Percentiles rank a stretch among this genome's conserved stretches.
These are phyloP conservation scores for Torymus tubicola DNA, from an alignment of 2,888 invertebrate species.

Conservation along the genomic window DNA sequence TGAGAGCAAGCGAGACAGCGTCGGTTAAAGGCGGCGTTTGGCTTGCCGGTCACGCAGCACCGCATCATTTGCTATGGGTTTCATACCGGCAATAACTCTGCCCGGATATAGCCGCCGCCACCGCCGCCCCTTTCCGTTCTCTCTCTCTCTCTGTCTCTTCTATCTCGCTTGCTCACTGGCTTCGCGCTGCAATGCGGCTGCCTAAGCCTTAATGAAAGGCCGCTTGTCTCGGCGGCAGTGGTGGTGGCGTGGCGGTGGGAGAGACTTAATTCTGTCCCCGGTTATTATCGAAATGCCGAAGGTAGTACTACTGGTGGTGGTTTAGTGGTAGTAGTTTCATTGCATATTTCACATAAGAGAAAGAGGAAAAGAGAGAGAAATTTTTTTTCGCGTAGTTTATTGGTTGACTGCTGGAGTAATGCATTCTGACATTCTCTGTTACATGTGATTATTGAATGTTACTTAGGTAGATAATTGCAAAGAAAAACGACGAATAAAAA, in stretches of 20 bases:
- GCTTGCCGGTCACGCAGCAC: conserved; percentile 72
- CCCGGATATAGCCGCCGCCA: conserved; percentile 63
- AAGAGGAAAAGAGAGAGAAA: not conserved
- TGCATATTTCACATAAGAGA: conserved; percentile 12
- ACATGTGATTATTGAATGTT: too few species aligned
- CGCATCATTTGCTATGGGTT: conserved; percentile 76
- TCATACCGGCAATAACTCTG: conserved; percentile 75
- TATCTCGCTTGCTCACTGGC: conserved; percentile 44
- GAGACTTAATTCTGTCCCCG: conserved; percentile 38
- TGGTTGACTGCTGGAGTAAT: too few species aligned
- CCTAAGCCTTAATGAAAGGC: conserved; percentile 49
- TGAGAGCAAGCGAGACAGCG: not conserved
- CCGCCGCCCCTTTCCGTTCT: not conserved
- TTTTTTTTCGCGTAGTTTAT: too few species aligned
- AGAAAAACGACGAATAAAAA: too few species aligned
- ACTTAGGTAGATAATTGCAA: too few species aligned
- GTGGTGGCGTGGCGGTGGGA: too few species aligned
- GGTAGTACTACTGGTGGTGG: not conserved
- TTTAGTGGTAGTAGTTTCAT: conserved; percentile 25
- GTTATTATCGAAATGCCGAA: conserved; percentile 49
- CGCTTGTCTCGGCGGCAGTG: conserved; percentile 43
- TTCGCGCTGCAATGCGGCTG: conserved; percentile 14
- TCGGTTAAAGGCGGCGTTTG: conserved; percentile 24
- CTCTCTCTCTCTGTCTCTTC: conserved; percentile 33
- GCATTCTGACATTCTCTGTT: too few species aligned